Conservation (phyloP, 2,113 vertebrate genomes). For the Corythornis cristatus region DNA sequence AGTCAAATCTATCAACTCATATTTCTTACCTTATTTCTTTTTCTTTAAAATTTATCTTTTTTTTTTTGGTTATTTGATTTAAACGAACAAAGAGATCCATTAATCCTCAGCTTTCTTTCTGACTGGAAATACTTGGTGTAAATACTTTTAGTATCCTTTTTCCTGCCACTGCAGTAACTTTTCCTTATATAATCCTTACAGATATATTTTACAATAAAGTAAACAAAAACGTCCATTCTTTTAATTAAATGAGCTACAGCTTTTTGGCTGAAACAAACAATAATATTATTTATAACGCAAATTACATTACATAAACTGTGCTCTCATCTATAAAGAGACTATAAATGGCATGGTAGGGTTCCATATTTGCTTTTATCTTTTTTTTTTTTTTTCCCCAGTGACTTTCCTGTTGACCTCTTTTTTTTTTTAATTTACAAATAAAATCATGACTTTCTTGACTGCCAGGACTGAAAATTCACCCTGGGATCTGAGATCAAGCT, state of each 20-base stretch:
- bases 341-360: slow-evolving; percentile 37
- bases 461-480: slow-evolving; percentile 31
- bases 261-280: slow-evolving; percentile 41
- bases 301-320: slow-evolving; percentile 32
- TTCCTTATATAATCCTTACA: not conserved
- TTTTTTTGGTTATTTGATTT: not conserved
- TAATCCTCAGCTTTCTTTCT: not conserved
- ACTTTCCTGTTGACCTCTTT: slow-evolving; percentile 42
- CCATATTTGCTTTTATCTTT: not conserved
- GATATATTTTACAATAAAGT: not conserved
- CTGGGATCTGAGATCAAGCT: slow-evolving; percentile 49
- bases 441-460: slow-evolving; percentile 22
- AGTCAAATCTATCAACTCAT: not conserved
- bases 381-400: not conserved
- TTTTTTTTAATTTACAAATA: slow-evolving; percentile 48
- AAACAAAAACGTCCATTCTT: not conserved
- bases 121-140: not conserved
- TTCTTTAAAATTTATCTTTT: not conserved
- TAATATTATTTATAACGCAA: slow-evolving; percentile 53
- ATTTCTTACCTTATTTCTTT: not conserved
- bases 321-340: slow-evolving; percentile 9
- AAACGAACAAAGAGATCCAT: not conserved
- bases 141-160: not conserved
- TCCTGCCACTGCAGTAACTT: not conserved
- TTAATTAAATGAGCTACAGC: slow-evolving; percentile 1